These are phyloP conservation scores for Cyclophora punctaria DNA, from an alignment of 2,888 invertebrate genomes.

Conservation along the genomic window DNA sequence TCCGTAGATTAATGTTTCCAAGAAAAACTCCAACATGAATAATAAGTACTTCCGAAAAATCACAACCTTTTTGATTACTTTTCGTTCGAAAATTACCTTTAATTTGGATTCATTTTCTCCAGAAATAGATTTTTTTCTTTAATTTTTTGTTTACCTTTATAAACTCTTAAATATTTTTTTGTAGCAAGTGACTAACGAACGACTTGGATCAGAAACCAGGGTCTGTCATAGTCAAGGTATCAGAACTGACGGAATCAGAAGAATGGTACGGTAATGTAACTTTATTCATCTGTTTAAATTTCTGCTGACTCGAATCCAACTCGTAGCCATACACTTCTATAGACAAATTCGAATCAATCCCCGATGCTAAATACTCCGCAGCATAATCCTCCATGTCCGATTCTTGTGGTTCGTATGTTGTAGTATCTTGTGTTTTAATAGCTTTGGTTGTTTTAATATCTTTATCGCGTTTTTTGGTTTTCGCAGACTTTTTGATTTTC, in stretches of 20 bases:
- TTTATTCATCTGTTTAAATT: conserved; percentile 2
- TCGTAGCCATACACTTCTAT: conserved; percentile 35
- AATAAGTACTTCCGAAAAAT: no score
- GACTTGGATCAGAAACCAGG: no score
- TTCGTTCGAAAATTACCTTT: no score
- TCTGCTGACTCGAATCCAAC: conserved; percentile 16
- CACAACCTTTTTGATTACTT: no score
- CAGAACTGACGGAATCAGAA: conserved; percentile 7
- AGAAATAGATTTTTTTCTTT: no score
- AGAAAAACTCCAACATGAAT: no score
- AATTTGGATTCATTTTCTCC: no score
- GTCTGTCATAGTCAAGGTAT: neutral
- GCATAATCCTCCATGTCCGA: neutral
- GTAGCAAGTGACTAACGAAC: no score
- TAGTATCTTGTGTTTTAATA: conserved; percentile 8
- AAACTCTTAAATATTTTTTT: no score
- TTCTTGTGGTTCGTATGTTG: conserved; percentile 2
- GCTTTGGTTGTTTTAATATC: conserved; percentile 18
- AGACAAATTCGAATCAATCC: conserved; percentile 26
- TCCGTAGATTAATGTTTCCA: no score
- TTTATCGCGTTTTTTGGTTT: neutral
- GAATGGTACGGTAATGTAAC: conserved; percentile 17
- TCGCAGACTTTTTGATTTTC: conserved; percentile 29
- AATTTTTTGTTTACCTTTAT: no score
- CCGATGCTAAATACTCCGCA: neutral